Base-by-base conservation (phyloP, 2,888 invertebrate species). In the Pherbina coryleti region DNA sequence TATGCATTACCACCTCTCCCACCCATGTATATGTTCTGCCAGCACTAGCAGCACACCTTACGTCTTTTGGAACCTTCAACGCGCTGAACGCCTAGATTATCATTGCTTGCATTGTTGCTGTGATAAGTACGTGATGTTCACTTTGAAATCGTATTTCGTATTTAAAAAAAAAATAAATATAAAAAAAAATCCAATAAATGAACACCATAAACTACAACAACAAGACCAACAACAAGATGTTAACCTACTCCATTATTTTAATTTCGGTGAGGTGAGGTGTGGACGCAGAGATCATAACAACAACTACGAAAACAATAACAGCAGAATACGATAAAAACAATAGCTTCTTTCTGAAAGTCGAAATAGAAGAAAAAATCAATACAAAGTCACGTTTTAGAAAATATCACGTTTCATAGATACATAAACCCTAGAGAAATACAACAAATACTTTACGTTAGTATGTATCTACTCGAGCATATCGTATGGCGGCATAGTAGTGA, bases 381-480 rank as follows among this genome's bases (percentile, higher is more conserved):
- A 88, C 84, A 87, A 88, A 88, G 88, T 88, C 88, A 88, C 88
- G 88, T 88, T 88, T 89, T 85, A 79, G 82, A 84, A 88, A 88
- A 88, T 83, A 89, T 88, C 88, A 88, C 88, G 88, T 88, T 85
- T 84, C 84, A 85, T 83, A 86, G 86, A 85, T 86, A 86, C 82
- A 67, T 86, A 86, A 82, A 67, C 84, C 74, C 22, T 64, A 75
- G 60, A 69, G 78, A 79, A 76, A 73, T 81, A 72, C 69, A 69
- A 57, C 5, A 76, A 49, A 51, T 37, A 34, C 51, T 57, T 37
- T 44, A 22, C 31, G 14, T 44, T 57, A 25, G 11, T 37, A 17
- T 25, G 28, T 60, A 22, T 60, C 57, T 60, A 60, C 57, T 25
- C 57, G 22, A 25, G 57, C 57, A 60, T 60, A 60, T 28, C 57